These are phyloP conservation scores for Actinopyga echinites DNA, from an alignment of 53 echinoderm and acorn worm species.

Conservation along the genomic window DNA sequence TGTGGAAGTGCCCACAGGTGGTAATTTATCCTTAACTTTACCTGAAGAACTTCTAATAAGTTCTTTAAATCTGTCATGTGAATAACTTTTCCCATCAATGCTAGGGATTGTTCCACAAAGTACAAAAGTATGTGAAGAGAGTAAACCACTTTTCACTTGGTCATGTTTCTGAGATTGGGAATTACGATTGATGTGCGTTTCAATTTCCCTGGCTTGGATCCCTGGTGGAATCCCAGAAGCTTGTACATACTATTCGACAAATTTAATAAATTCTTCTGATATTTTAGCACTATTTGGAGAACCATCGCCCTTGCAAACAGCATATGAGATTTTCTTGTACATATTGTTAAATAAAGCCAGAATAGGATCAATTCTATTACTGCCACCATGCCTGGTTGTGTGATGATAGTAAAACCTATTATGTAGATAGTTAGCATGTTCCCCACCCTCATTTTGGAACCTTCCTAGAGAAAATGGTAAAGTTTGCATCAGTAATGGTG, in stretches of 20 bases:
- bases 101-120: slow-evolving; percentile 21
- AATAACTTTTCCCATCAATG: slow-evolving; percentile 3
- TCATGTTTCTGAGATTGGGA: neutral
- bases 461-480: slow-evolving; percentile 54
- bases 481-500: slow-evolving; percentile 42
- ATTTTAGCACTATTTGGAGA: neutral
- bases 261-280: neutral
- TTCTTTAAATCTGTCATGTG: neutral
- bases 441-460: slow-evolving; percentile 73
- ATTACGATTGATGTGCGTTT: neutral
- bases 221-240: neutral
- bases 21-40: neutral
- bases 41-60: neutral
- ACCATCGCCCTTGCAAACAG: neutral
- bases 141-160: neutral
- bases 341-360: neutral
- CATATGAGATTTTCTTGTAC: neutral
- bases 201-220: no score
- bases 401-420: slow-evolving; percentile 59
- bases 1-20: neutral
- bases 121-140: neutral
- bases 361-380: slow-evolving; percentile 47
- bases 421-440: slow-evolving; percentile 66
- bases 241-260: neutral
- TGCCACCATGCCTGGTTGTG: slow-evolving; percentile 71